A percentile compares a stretch with the other conserved stretches of the same genome.
Evolutionary conservation across 1,140 invertebrate genomes (phyloP).

Genomic region (Bombus pyrosoma): DNA sequence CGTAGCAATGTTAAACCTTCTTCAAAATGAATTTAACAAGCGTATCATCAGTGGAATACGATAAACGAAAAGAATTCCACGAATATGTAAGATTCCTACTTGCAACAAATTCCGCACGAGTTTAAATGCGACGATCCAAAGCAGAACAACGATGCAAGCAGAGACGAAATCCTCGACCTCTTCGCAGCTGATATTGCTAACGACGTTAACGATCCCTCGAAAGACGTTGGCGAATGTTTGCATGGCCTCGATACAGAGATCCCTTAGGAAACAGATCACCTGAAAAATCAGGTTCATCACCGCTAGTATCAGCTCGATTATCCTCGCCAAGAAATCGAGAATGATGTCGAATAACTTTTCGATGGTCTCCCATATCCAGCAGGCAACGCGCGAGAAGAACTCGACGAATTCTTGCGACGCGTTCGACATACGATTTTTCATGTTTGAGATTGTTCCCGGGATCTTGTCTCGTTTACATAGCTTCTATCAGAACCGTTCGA

Average conservation of each 20-base stretch:
- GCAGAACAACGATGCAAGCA: constrained; percentile 71
- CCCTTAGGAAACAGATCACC: constrained; percentile 70
- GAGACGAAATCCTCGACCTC: constrained; percentile 75
- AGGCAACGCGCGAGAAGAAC: constrained; percentile 57
- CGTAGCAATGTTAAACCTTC: neutral
- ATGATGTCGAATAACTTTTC: constrained; percentile 69
- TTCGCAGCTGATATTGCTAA: constrained; percentile 70
- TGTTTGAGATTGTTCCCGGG: constrained; percentile 8
- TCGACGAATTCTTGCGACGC: constrained; percentile 58
- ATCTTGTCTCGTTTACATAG: neutral
- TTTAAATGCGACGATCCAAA: constrained; percentile 71
- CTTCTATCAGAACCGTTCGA: neutral
- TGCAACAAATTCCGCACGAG: constrained; percentile 56
- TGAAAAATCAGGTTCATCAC: constrained; percentile 68
- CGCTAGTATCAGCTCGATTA: constrained; percentile 70
- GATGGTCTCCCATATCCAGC: constrained; percentile 71
- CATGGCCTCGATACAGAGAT: constrained; percentile 73
- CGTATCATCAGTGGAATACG: neutral
- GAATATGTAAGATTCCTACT: constrained; percentile 42
- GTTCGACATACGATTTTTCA: constrained; percentile 56
- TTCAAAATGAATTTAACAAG: neutral
- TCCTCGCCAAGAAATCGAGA: constrained; percentile 69
- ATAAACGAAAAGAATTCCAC: neutral
- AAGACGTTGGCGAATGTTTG: constrained; percentile 74
- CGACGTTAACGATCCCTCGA: constrained; percentile 67